phyloP scores from a whole-genome alignment of 2,113 vertebrate genomes.

The Zosterops pallidus region DNA sequence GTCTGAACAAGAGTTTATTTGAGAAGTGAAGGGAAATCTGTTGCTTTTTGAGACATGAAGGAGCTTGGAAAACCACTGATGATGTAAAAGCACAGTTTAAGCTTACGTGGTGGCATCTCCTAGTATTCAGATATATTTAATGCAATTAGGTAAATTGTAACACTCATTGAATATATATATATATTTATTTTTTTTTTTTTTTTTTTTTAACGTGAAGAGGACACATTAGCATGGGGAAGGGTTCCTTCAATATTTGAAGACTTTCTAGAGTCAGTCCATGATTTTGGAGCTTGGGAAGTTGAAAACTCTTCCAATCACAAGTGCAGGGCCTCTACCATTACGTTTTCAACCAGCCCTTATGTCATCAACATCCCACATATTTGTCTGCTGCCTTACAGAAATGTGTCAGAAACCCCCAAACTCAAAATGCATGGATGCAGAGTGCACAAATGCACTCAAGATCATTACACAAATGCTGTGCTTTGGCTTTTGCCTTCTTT shows the following conservation, averaged over 20 bases:
- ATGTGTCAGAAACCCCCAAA: not conserved
- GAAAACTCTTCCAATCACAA: not conserved
- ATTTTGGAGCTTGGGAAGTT: not conserved
- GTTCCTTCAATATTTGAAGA: not conserved
- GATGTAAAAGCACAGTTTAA: not conserved
- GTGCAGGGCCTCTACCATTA: not conserved
- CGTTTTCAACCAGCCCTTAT: rapidly evolving
- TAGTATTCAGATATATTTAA: not conserved
- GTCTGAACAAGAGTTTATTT: not conserved
- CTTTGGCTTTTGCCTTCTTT: not conserved
- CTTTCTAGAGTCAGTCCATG: not conserved
- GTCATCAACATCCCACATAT: not conserved
- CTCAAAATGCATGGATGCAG: not conserved
- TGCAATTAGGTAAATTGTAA: not conserved
- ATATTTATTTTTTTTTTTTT: too few species aligned
- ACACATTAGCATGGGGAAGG: rapidly evolving
- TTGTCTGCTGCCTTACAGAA: not conserved
- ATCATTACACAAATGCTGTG: not conserved
- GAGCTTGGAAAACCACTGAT: not conserved
- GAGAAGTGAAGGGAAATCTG: not conserved
- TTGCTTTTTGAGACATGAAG: not conserved
- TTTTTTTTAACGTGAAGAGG: not conserved
- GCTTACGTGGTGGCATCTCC: not conserved
- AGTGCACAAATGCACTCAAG: not conserved
- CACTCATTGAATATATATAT: not conserved